Conservation (phyloP, 1,140 invertebrate species). For the Phocides pigmalion region DNA sequence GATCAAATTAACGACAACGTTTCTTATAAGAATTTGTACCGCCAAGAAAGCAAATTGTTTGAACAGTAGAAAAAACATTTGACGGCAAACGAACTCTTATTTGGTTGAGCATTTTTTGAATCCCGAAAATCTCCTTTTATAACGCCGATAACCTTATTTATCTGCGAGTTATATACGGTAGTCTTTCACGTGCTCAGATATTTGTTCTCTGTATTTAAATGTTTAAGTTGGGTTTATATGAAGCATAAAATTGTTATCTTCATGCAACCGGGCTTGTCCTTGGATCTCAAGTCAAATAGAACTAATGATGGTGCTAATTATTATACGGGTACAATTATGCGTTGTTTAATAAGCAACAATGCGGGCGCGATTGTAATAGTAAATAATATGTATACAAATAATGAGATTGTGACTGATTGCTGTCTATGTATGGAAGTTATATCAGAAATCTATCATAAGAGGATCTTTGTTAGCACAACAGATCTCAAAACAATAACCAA, state of each 20-base stretch:
- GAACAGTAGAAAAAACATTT: not conserved
- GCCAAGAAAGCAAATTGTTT: not conserved
- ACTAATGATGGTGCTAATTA: conserved; percentile 15
- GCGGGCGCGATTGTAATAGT: conserved; percentile 1
- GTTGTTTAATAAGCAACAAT: conserved; percentile 13
- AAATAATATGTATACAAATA: conserved; percentile 3
- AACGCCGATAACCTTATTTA: conserved; percentile 9
- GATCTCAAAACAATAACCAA: too few relatives aligned
- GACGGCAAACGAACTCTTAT: conserved; percentile 3
- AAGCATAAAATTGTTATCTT: conserved; percentile 38
- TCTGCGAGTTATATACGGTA: not conserved
- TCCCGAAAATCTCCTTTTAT: not conserved
- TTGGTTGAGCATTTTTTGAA: not conserved
- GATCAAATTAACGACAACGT: not conserved
- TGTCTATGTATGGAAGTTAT: too few relatives aligned
- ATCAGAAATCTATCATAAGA: too few relatives aligned
- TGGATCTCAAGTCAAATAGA: conserved; percentile 31
- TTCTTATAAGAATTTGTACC: not conserved
- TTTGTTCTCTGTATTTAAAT: conserved; percentile 25
- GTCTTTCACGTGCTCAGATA: conserved; percentile 7
- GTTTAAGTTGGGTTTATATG: conserved; percentile 37
- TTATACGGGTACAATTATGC: conserved; percentile 24
- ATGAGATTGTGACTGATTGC: too few relatives aligned
- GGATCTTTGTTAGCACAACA: too few relatives aligned
- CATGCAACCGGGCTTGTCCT: conserved; percentile 21